A percentile compares a stretch with the other conserved stretches of the same genome.
phyloP scores from a whole-genome alignment of 2,113 vertebrate genomes.

The Silurus meridionalis region DNA sequence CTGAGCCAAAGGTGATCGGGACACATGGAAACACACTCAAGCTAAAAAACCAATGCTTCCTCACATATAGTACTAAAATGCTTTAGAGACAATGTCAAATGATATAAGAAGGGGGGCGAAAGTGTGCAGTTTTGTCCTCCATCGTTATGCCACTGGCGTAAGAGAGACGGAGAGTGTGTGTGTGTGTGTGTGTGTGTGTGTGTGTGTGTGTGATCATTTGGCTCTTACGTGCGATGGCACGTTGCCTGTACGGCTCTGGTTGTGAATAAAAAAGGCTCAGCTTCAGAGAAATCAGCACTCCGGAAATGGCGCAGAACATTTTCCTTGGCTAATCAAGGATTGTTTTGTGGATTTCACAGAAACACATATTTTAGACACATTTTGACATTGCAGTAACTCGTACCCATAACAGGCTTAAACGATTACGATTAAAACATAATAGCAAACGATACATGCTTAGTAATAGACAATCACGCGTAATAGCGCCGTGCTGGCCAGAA shows the following conservation, averaged over 20 bases:
- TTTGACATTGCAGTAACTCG: slow-evolving; percentile 22
- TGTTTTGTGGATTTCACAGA: slow-evolving; percentile 39
- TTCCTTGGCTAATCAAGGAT: slow-evolving; percentile 18
- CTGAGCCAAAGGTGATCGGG: neutral
- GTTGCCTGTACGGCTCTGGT: slow-evolving; percentile 29
- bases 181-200: slow-evolving; percentile 58
- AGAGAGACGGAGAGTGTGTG: slow-evolving; percentile 68
- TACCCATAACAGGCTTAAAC: neutral
- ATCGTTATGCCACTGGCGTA: slow-evolving; percentile 32
- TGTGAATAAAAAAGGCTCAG: slow-evolving; percentile 23
- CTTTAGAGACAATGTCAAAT: neutral
- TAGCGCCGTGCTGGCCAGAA: neutral
- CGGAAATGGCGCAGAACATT: slow-evolving; percentile 33
- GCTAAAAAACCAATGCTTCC: neutral
- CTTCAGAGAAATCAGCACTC: slow-evolving; percentile 19
- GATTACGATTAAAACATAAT: neutral
- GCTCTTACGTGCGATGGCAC: neutral
- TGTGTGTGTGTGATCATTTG: slow-evolving; percentile 25
- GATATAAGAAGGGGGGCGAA: too few species aligned
- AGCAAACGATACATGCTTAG: neutral
- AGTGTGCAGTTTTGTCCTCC: neutral
- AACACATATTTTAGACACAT: slow-evolving; percentile 3
- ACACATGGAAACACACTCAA: neutral
- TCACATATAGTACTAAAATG: neutral
- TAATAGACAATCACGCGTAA: slow-evolving; percentile 18